Base-by-base conservation (phyloP, 2,113 vertebrate species). In the Dipodomys spectabilis region DNA sequence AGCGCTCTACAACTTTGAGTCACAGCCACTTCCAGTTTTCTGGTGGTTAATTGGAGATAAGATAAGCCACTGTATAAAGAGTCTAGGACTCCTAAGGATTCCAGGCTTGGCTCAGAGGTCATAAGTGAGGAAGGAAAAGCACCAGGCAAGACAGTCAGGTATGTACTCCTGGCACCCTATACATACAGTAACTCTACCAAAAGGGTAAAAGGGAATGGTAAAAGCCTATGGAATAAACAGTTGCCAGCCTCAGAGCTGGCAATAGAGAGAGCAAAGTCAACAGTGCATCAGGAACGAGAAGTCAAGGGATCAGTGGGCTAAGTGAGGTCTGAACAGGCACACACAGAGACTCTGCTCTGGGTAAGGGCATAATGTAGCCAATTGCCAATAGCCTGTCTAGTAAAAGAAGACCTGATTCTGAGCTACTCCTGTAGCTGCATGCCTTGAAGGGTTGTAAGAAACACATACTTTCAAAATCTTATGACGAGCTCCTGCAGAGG, bases 121-220 rank as follows among this genome's bases (percentile, higher is more conserved):
- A 2, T 3, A 0, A 0, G 19, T 57, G 39, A 16, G 69, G 11
- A 32, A 25, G 45, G 18, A 5, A 23, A 7, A 25, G 71, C 5
- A 25, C 20, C 3, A 16, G 72, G 35, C 32, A 77, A 35, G 27
- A 77, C 45, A 30, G 49, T 7, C 13, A 19, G 6, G 74, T 25
- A 30, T 13, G 6, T 19, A 30, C 45, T 23, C n/a, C 72, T 12
- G 10, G 15, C 74, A 77, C 23, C 44, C 19, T 20, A 39, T 39
- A 20, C 9, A 23, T 44, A 18, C 30, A n/a, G n/a, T 35, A 19
- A 8, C 25, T n/a, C 44, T 16, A 5, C 6, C 1, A 73, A 25
- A 32, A 80, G 67, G 53, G 9, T 53, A 9, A 30, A 12, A n/a
- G 49, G 28, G 6, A 49, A 49, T 49, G 49, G 49, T 49, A 78